Evolutionary conservation across 2,888 invertebrate genomes (phyloP).

Genomic region (Reticulitermes lucifugus): DNA sequence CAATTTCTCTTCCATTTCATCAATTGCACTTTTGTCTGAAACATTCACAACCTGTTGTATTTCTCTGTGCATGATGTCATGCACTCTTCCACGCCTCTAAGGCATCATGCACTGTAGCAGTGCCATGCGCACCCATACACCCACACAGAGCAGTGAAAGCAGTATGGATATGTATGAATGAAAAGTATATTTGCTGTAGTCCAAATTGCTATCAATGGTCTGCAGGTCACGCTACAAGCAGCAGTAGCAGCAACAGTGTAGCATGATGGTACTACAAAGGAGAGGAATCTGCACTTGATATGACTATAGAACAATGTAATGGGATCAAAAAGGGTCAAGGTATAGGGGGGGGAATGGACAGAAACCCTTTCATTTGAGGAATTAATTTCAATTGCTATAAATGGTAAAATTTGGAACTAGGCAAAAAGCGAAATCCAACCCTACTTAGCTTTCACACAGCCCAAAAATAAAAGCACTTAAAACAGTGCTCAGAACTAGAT

Average conservation of each 20-base stretch:
- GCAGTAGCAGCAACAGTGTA: slow-evolving; percentile 38
- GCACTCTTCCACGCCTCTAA: slow-evolving; percentile 13
- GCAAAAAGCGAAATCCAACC: slow-evolving; percentile 69
- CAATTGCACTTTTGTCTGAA: slow-evolving; percentile 40
- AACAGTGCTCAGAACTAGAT: slow-evolving; percentile 72
- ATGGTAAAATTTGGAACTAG: slow-evolving; percentile 66
- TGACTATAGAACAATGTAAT: background rate
- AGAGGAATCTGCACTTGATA: background rate
- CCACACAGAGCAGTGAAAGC: slow-evolving; percentile 49
- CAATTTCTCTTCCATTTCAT: slow-evolving; percentile 44
- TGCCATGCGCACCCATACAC: background rate
- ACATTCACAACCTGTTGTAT: slow-evolving; percentile 50
- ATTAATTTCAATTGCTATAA: slow-evolving; percentile 59
- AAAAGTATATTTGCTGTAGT: slow-evolving; percentile 48
- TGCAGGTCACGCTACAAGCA: slow-evolving; percentile 47
- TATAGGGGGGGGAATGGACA: slow-evolving; percentile 43
- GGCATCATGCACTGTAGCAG: slow-evolving; percentile 1
- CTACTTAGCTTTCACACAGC: slow-evolving; percentile 69
- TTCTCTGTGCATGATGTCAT: background rate
- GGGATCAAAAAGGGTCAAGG: background rate
- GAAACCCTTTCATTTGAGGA: slow-evolving; percentile 59
- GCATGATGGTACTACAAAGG: slow-evolving; percentile 39
- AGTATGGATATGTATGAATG: slow-evolving; percentile 55
- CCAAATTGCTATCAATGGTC: slow-evolving; percentile 47
- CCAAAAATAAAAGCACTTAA: slow-evolving; percentile 75